Conservation (phyloP, 2,797 vertebrate species). For the Heteromormyrus szaboi region DNA sequence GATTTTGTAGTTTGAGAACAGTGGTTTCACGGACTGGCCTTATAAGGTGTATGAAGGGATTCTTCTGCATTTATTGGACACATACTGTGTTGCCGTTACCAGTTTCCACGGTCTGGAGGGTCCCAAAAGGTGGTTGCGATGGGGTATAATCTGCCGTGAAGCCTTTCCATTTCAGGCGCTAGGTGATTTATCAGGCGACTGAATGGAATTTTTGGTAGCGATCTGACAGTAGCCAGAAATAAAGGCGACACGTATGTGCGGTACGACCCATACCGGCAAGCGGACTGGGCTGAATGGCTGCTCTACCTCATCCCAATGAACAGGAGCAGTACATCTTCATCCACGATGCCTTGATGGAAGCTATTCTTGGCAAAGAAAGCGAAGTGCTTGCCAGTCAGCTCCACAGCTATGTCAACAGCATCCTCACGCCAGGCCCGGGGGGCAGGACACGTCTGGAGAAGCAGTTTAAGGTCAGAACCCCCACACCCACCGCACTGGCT, state of each 20-base stretch:
- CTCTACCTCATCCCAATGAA: neutral
- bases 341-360: slow-evolving; percentile 90
- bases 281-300: neutral
- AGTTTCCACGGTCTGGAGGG: neutral
- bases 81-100: neutral
- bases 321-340: slow-evolving; percentile 96
- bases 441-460: slow-evolving; percentile 79
- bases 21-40: neutral
- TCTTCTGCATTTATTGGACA: neutral
- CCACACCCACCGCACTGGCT: neutral
- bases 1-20: neutral
- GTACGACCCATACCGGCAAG: neutral
- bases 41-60: neutral
- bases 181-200: neutral
- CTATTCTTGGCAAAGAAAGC: slow-evolving; percentile 83
- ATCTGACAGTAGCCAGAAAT: neutral
- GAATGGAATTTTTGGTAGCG: neutral
- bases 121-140: neutral
- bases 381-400: slow-evolving; percentile 78
- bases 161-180: neutral
- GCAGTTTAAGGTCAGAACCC: slow-evolving; percentile 77
- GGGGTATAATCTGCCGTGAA: neutral
- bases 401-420: slow-evolving; percentile 81
- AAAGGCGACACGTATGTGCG: no score
- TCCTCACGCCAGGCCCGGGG: slow-evolving; percentile 73